These are phyloP conservation scores for Drosophila gunungcola DNA, from an alignment of 1,140 invertebrate species.

Conservation along the genomic window DNA sequence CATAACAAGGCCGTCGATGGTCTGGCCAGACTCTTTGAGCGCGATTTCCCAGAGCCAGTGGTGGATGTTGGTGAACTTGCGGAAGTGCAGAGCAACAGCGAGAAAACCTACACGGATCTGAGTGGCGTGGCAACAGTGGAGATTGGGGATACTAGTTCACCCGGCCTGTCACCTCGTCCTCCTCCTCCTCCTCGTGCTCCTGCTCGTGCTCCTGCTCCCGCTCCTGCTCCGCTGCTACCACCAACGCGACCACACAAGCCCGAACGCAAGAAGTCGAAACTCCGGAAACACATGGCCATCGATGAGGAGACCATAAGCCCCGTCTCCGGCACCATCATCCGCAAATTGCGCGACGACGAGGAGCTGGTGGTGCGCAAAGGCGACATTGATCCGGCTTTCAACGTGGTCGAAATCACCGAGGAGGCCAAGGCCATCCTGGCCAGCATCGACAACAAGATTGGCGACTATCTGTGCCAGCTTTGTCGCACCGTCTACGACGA, in stretches of 20 bases:
- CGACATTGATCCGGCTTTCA: constrained; percentile 98
- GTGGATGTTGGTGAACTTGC: constrained; percentile 16
- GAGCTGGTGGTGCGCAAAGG: constrained; percentile 92
- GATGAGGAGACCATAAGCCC: constrained; percentile 99
- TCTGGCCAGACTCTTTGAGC: constrained; percentile 76
- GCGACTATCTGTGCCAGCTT: constrained; percentile 97
- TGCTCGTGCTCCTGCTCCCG: constrained; percentile 57
- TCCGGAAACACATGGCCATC: constrained; percentile 91
- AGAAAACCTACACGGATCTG: constrained; percentile 86
- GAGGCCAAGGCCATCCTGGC: constrained; percentile 97
- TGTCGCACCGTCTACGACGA: constrained; percentile 97
- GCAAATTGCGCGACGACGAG: constrained; percentile 91
- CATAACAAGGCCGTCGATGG: constrained; percentile 80
- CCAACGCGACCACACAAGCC: constrained; percentile 57
- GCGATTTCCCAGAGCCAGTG: constrained; percentile 50
- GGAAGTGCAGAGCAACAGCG: constrained; percentile 52
- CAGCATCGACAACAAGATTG: constrained; percentile 98
- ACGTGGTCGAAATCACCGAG: constrained; percentile 98
- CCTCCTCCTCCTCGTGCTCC: constrained; percentile 61
- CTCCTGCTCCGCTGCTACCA: neutral
- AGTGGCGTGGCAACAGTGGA: constrained; percentile 67
- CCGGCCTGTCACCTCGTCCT: constrained; percentile 23
- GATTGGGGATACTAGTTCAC: neutral
- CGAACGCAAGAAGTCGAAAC: constrained; percentile 87
- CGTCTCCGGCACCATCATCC: constrained; percentile 98